Percentiles rank a stretch among this genome's conserved stretches.
Conservation (phyloP, 2,888 invertebrate species). For the Athripsodes cinereus region DNA sequence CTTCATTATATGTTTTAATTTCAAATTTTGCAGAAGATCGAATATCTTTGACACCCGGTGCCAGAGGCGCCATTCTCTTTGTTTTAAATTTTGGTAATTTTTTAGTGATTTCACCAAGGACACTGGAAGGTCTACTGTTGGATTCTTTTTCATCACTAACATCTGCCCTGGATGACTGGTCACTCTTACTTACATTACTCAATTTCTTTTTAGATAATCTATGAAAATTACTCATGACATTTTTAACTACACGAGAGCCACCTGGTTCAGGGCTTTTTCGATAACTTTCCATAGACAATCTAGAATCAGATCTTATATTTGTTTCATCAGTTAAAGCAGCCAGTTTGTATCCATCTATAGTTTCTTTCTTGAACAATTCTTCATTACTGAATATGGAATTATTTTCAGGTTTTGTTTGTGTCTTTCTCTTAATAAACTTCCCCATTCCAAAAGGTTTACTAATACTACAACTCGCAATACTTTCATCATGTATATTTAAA, state of each 20-base stretch:
- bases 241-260: slow-evolving; percentile 20
- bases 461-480: not conserved
- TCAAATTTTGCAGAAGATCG: slow-evolving; percentile 37
- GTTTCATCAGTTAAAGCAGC: not conserved
- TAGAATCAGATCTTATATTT: not conserved
- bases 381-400: slow-evolving; percentile 4
- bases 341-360: slow-evolving; percentile 8
- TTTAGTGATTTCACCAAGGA: slow-evolving; percentile 12
- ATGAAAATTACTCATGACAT: slow-evolving; percentile 19
- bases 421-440: slow-evolving; percentile 23
- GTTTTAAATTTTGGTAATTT: slow-evolving; percentile 16
- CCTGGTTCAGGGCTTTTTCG: slow-evolving; percentile 17
- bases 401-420: not conserved
- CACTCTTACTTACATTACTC: not conserved
- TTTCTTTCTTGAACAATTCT: not conserved
- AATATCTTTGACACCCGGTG: slow-evolving; percentile 15
- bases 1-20: slow-evolving; percentile 43
- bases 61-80: slow-evolving; percentile 22
- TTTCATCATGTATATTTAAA: slow-evolving; percentile 38
- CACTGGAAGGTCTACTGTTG: slow-evolving; percentile 1
- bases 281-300: not conserved
- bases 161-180: slow-evolving; percentile 5
- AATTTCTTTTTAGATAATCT: slow-evolving; percentile 17
- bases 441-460: slow-evolving; percentile 22
- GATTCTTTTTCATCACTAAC: not conserved